phyloP scores from a whole-genome alignment of 2,888 invertebrate genomes.

The Magallana nippona region DNA sequence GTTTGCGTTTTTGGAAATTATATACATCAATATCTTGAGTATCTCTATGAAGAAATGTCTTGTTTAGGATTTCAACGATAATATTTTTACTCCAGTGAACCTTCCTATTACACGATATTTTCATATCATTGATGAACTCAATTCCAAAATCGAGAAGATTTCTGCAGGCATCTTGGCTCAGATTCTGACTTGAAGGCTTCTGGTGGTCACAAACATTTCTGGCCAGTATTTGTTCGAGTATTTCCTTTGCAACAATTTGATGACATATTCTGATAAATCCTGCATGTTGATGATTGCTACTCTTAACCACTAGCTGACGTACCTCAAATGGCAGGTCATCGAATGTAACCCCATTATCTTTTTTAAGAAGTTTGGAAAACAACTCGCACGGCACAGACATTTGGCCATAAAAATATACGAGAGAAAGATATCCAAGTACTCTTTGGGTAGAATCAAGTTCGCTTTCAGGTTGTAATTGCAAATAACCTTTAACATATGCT shows the following conservation, averaged over 20 bases:
- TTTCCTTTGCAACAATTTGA: constrained; percentile 57
- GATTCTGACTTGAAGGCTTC: constrained; percentile 21
- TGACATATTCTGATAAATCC: constrained; percentile 58
- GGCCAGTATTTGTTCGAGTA: constrained; percentile 57
- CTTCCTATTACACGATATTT: constrained; percentile 42
- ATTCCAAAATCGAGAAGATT: constrained; percentile 47
- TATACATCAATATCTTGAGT: constrained; percentile 53
- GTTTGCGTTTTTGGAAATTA: constrained; percentile 45
- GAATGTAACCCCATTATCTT: constrained; percentile 47
- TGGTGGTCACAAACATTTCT: background rate
- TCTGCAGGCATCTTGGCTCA: constrained; percentile 21
- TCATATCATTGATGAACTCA: constrained; percentile 50
- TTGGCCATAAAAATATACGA: constrained; percentile 49
- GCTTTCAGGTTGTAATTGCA: constrained; percentile 1
- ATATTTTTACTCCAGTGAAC: constrained; percentile 2
- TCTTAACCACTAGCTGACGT: constrained; percentile 52
- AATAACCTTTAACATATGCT: constrained; percentile 40
- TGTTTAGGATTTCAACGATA: constrained; percentile 46
- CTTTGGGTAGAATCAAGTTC: constrained; percentile 45
- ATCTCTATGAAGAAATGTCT: constrained; percentile 59
- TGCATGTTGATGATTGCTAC: constrained; percentile 45
- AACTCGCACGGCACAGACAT: constrained; percentile 48
- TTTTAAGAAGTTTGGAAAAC: constrained; percentile 51
- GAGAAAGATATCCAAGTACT: constrained; percentile 46
- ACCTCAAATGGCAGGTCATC: constrained; percentile 54